Evolutionary conservation across 2,888 invertebrate genomes (phyloP).

Genomic region (Andrena chrysosceles): DNA sequence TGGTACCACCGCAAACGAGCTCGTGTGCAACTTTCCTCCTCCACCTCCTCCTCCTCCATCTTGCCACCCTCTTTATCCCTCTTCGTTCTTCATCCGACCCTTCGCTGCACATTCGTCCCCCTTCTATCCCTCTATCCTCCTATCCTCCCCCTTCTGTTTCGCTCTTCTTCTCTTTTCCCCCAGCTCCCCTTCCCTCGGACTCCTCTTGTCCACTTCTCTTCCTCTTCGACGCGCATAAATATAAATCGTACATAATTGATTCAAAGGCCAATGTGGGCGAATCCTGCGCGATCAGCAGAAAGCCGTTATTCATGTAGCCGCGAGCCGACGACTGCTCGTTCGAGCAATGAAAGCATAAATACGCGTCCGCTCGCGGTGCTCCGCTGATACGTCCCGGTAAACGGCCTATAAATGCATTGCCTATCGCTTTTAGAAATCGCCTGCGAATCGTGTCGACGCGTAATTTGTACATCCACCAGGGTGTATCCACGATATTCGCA

Average conservation of each 20-base stretch:
- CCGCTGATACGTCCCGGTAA: conserved; percentile 57
- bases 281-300: conserved; percentile 72
- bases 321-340: conserved; percentile 65
- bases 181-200: conserved; percentile 1
- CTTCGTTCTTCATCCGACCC: background rate
- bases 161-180: conserved; percentile 39
- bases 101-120: background rate
- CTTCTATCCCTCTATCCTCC: background rate
- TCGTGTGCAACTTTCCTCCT: conserved; percentile 38
- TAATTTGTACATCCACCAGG: conserved; percentile 71
- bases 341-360: conserved; percentile 69
- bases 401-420: conserved; percentile 68
- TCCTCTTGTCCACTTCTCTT: conserved; percentile 46
- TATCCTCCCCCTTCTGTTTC: conserved; percentile 11
- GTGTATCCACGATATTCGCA: conserved; percentile 19
- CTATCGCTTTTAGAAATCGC: conserved; percentile 74
- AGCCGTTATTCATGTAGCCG: conserved; percentile 72
- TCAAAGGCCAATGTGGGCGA: conserved; percentile 78
- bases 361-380: conserved; percentile 53
- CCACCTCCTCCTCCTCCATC: conserved; percentile 13
- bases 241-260: conserved; percentile 80
- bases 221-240: conserved; percentile 68
- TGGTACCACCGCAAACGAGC: conserved; percentile 71
- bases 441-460: conserved; percentile 70
- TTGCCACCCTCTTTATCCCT: background rate